Conservation (phyloP, 2,113 vertebrate genomes). For the Nannobrachium achirus region DNA sequence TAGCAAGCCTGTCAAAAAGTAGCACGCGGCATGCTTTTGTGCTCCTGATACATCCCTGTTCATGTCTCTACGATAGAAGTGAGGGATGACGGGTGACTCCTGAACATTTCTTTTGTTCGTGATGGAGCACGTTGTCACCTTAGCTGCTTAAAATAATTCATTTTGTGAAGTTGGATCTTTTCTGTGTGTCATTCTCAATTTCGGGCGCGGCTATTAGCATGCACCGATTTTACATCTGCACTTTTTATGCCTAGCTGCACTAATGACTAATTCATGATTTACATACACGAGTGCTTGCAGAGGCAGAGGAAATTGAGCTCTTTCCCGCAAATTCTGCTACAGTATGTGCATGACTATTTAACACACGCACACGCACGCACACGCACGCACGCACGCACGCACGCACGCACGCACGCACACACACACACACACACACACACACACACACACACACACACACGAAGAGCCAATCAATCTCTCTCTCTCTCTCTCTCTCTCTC, state of each 20-base stretch:
- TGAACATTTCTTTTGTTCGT: not conserved
- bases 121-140: not conserved
- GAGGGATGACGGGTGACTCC: not conserved
- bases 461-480: too few species aligned
- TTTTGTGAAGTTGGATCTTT: not conserved
- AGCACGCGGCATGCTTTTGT: not conserved
- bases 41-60: not conserved
- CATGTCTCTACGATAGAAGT: not conserved
- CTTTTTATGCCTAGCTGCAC: slow-evolving; percentile 22
- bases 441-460: slow-evolving; percentile 22
- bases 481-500: too few species aligned
- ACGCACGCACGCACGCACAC: not conserved
- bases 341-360: not conserved
- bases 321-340: not conserved
- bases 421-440: slow-evolving; percentile 13
- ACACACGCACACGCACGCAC: slow-evolving; percentile 16
- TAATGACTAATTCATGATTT: slow-evolving; percentile 53
- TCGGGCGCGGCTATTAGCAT: not conserved
- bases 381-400: slow-evolving; percentile 10
- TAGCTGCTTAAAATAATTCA: not conserved
- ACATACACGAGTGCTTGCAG: slow-evolving; percentile 45
- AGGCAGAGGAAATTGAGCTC: slow-evolving; percentile 40
- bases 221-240: slow-evolving; percentile 32
- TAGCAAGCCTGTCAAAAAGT: not conserved
- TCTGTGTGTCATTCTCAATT: slow-evolving; percentile 18